A percentile compares a stretch with the other conserved stretches of the same genome.
phyloP scores from a whole-genome alignment of 1,140 invertebrate genomes.

The Nasonia vitripennis region DNA sequence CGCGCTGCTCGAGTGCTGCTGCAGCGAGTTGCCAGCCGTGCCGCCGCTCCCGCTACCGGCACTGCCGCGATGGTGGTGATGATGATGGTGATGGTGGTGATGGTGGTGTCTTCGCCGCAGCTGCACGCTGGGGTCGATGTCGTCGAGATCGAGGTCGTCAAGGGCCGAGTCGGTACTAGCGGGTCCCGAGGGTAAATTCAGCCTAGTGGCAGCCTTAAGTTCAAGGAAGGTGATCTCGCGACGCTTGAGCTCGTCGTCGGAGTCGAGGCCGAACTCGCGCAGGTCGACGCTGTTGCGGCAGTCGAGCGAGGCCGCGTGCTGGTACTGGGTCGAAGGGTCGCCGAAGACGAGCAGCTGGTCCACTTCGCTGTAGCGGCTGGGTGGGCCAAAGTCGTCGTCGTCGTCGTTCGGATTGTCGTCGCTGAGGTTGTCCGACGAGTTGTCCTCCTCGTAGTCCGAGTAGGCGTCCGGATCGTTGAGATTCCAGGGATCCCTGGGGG shows the following conservation, averaged over 20 bases:
- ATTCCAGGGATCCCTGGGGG: constrained; percentile 63
- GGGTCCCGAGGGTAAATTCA: not conserved
- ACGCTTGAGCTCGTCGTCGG: constrained; percentile 59
- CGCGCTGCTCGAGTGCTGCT: constrained; percentile 27
- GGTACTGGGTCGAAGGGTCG: constrained; percentile 61
- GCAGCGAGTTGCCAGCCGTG: constrained; percentile 43
- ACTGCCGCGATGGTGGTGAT: constrained; percentile 34
- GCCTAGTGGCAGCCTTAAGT: constrained; percentile 56
- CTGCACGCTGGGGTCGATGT: constrained; percentile 60
- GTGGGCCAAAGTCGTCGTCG: constrained; percentile 58
- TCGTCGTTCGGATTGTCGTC: constrained; percentile 59
- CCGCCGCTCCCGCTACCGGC: constrained; percentile 45
- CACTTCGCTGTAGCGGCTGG: constrained; percentile 60
- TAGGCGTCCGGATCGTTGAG: constrained; percentile 61
- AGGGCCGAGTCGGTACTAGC: not conserved
- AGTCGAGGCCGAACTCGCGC: constrained; percentile 71
- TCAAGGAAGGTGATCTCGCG: constrained; percentile 66
- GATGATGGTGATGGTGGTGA: constrained; percentile 52
- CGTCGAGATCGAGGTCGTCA: constrained; percentile 54
- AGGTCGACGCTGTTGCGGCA: constrained; percentile 71
- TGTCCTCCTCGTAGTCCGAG: constrained; percentile 49
- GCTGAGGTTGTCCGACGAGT: not conserved
- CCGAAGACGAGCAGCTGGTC: constrained; percentile 63
- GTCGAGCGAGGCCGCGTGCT: constrained; percentile 69
- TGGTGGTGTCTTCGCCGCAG: constrained; percentile 55